Percentiles rank a stretch among this genome's conserved stretches.
Evolutionary conservation across 2,888 invertebrate genomes (phyloP).

Genomic region (Blastobasis lacticolella): DNA sequence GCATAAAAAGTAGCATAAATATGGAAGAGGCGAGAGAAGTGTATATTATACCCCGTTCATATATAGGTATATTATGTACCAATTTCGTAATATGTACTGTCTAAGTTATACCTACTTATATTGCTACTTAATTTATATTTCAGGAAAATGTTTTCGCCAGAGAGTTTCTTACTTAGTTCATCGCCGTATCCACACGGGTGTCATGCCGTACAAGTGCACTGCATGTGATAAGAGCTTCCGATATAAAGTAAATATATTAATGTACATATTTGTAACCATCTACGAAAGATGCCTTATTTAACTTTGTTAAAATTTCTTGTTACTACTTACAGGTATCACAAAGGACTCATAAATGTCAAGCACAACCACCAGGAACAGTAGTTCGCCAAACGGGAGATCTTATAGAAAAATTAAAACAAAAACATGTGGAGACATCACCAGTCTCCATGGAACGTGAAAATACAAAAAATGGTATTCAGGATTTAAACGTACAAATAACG

Average conservation of each 20-base stretch:
- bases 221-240: constrained; percentile 87
- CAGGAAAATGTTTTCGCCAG: constrained; percentile 91
- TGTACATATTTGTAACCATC: not conserved
- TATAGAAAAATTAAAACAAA: constrained; percentile 64
- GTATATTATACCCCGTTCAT: too few species aligned
- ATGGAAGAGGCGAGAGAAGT: too few species aligned
- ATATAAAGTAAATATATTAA: constrained; percentile 77
- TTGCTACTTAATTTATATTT: constrained; percentile 19
- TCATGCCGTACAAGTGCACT: constrained; percentile 89
- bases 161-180: constrained; percentile 90
- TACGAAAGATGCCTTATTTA: not conserved
- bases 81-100: too few species aligned
- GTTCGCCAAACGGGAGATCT: constrained; percentile 63
- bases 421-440: constrained; percentile 29
- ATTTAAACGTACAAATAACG: too few species aligned
- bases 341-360: constrained; percentile 85
- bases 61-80: too few species aligned
- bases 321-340: constrained; percentile 78
- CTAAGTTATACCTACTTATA: not conserved
- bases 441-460: constrained; percentile 7
- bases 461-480: constrained; percentile 22
- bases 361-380: constrained; percentile 75
- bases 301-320: not conserved
- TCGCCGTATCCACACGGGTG: constrained; percentile 87
- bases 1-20: too few species aligned